Base-by-base conservation (phyloP, 2,888 invertebrate genomes). In the Cheiracanthium punctorium region DNA sequence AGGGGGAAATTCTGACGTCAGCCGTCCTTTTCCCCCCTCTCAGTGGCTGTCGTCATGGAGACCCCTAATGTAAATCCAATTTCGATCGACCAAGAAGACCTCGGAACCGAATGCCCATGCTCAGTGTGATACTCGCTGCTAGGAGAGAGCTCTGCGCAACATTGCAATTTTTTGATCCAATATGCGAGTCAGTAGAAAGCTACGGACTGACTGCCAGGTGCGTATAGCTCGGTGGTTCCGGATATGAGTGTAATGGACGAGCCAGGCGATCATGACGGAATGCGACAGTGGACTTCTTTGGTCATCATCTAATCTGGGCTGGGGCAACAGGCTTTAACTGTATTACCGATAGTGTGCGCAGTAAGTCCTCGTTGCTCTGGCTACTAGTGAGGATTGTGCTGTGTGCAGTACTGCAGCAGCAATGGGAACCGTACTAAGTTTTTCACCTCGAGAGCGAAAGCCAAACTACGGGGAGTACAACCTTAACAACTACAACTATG, bases 401-500 rank as follows among this genome's bases (percentile, higher is more conserved):
- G 86, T 86, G 71, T 80, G 86, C 80, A 75, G 80, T 80, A 70
- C 74, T 65, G 71, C 75, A 75, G 65, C 79, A 73, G 70, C 74
- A 52, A 89, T 89, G 89, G 89, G 89, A 28, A 89, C 88, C 52
- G 88, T 89, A 32, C 79, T 89, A 58, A 89, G 88, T 76, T 87
- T 89, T 58, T 89, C 89, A 1, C 88, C 88, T 33, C 73, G 88
- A 28, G 89, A 89, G 76, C 84, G 88, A 37, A 89, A 87, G 52
- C 84, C 88, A 12, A 32, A 76, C 32, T 86, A 81, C 32, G 88
- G 88, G 33, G 82, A 85, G 20, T 84, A 86, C 80, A 87, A 84
- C n/a, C 81, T 89, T 28, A 88, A 87, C 73, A 81, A 82, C 67
- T 88, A 88, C 79, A 88, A 73, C 91, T 97, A 97, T 93, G 97